Base-by-base conservation (phyloP, 2,113 vertebrate genomes). In the Pholis gunnellus region DNA sequence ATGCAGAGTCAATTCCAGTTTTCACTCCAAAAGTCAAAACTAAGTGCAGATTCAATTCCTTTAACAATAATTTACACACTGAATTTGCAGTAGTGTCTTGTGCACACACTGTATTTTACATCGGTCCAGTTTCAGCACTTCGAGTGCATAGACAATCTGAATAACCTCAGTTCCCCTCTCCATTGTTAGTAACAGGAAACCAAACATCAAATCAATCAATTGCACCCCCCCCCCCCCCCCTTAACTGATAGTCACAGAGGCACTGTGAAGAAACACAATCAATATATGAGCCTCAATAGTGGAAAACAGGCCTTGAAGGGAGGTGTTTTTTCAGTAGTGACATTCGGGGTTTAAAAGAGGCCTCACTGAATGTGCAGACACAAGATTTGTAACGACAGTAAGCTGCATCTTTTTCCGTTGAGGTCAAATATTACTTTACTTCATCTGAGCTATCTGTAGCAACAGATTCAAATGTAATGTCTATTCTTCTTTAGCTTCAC, bases 251-350 rank as follows among this genome's bases (percentile, higher is more conserved):
- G 36, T 46, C 68, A 77, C 76, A 2, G 79, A 92, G 89, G 89
- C 88, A 87, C 84, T 46, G 72, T 64, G 78, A 72, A 75, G 54
- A 81, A 78, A 70, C 72, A 87, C 75, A 88, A 86, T 91, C 83
- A 82, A 61, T 81, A 72, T 22, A 29, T 36, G 75, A 71, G 84
- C 64, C 44, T 50, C 57, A 70, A 11, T 4, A 61, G 50, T 72
- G 66, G 40, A 36, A 31, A 48, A 59, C 66, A 22, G 46, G 27
- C 50, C 59, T 54, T 4, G 10, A 42, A 54, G 27, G 60, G 46
- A 57, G 31, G 40, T 22, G 29, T 46, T 59, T 31, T 64, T 69
- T 60, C 27, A 59, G 2, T 50, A 27, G 15, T 52, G 69, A 83
- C 63, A 73, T 76, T 81, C 60, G 63, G 54, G 31, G 52, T 50